These are phyloP conservation scores for Siniperca knerii DNA, from an alignment of 2,113 vertebrate species.

Conservation along the genomic window DNA sequence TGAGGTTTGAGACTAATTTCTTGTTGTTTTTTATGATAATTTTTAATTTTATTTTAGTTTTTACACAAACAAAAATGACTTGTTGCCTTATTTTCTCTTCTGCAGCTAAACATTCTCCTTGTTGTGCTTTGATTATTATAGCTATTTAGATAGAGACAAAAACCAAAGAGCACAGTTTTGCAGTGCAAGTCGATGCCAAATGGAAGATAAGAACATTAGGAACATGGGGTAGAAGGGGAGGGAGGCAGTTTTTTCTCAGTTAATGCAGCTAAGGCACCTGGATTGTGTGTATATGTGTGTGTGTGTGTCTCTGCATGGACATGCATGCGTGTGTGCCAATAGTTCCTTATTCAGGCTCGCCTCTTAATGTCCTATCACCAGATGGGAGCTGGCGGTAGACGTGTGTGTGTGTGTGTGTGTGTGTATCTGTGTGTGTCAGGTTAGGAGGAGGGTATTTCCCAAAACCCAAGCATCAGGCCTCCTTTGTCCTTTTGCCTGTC, in stretches of 20 bases:
- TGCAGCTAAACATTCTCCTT: background rate
- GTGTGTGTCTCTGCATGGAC: conserved; percentile 43
- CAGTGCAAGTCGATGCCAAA: background rate
- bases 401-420: conserved; percentile 31
- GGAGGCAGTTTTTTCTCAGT: conserved; percentile 4
- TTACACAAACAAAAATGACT: background rate
- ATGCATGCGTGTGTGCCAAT: conserved; percentile 45
- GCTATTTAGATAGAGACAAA: background rate
- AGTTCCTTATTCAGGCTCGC: conserved; percentile 62
- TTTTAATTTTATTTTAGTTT: background rate
- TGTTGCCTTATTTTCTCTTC: conserved; percentile 18
- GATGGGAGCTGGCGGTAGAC: conserved; percentile 78
- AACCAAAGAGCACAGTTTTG: background rate
- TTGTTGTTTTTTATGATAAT: background rate
- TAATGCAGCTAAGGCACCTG: conserved; percentile 53
- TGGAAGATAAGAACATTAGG: background rate
- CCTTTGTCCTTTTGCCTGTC: conserved; percentile 81
- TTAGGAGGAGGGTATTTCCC: conserved; percentile 42
- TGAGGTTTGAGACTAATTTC: background rate
- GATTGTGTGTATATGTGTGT: conserved; percentile 35
- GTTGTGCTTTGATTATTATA: background rate
- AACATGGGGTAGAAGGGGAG: conserved; percentile 6
- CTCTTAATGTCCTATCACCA: conserved; percentile 77
- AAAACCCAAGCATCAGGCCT: conserved; percentile 73
- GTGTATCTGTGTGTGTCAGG: conserved; percentile 28